Base-by-base conservation (phyloP, 1,140 invertebrate species). In the Pygmarrhopalites habei region DNA sequence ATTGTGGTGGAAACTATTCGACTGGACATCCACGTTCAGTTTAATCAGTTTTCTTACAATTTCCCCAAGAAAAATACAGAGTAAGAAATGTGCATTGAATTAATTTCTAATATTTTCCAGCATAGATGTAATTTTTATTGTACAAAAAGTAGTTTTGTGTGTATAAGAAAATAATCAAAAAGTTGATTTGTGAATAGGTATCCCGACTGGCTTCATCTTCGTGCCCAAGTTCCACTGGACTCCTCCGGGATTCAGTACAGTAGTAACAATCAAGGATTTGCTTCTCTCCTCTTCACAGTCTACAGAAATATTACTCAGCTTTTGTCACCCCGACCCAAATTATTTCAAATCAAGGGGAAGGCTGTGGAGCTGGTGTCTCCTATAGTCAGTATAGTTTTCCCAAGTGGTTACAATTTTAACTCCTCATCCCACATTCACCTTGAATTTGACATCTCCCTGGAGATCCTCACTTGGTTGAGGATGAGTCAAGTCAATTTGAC, bases 181-280 rank as follows among this genome's bases (percentile, higher is more conserved):
- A 51, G 12, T 51, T 51, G 2, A 51, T 46, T 14, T 52, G 5
- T 26, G 5, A 29, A 32, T 12, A 60, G 62, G 28, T 64, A 64
- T 53, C 62, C 62, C 23, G 47, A 53, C 21, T 64, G 62, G 62
- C 62, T 64, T n/a, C 10, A 59, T 3, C n/a, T 52, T 4, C 23
- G 49, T 25, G 39, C 51, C 5, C 2, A 53, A 46, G 47, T 64
- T 21, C 62, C 62, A 10, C 5, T 64, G n/a, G 39, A 64, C 46
- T 19, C 25, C 7, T 29, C 25, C 21, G 43, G 26, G 12, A 30
- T 43, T 28, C 35, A 29, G 2, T 32, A 14, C 46, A 19, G 29
- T 32, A 23, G 19, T 4, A 26, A 43, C 5, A 3, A 60, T n/a
- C n/a, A n/a, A n/a, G n/a, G n/a, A 15, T n/a, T 32, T 19, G 44